Evolutionary conservation across 1,140 invertebrate genomes (phyloP), one percentile per base, ranked within the genome.

Genomic region (Homalodisca vitripennis): DNA sequence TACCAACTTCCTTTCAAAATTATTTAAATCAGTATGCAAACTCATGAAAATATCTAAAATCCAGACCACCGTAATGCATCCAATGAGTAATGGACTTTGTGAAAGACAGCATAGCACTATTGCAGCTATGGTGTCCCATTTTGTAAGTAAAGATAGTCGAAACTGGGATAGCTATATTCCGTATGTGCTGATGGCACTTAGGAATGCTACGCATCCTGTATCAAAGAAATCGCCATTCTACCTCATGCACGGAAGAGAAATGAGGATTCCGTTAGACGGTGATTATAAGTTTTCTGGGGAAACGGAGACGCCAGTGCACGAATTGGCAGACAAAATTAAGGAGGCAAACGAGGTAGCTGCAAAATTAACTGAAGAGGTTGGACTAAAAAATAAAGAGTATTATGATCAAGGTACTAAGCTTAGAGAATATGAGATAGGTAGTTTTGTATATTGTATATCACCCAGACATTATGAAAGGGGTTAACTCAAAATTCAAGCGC

Each of bases 1-100:
- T 2, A 55, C 41, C 1, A 70, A 74, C 51, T 76, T 78, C 47
- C 62, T 69, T 32, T 69, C 60, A 20, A 57, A 46, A 29, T 55
- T 71, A 13, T 71, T 73, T 10, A 32, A 57, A 57, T 24, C 51
- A 41, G 48, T 73, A 1, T 13, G 51, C 0, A 69, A 67, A n/a
- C 24, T 47, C 0, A 53, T 73, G n/a, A 46, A 68, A 27, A 68
- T 74, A 14, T n/a, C 71, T n/a, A 27, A 66, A 29, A 29, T 51
- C 1, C 30, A 64, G 17, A 73, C 69, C 0, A 73, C 62, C 3
- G 26, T 46, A 31, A 34, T 34, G 30, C 62, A 64, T 17, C 62
- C 62, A 3, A 46, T 20, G 3, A 46, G 62, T 17, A 64, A 64
- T 64, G 62, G 62, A 3, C 30, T 31, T 20, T 31, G 30, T 29